Evolutionary conservation across 2,888 invertebrate species (phyloP), one percentile per base, ranked within the genome.

Genomic region (Iselma pallidipennis): DNA sequence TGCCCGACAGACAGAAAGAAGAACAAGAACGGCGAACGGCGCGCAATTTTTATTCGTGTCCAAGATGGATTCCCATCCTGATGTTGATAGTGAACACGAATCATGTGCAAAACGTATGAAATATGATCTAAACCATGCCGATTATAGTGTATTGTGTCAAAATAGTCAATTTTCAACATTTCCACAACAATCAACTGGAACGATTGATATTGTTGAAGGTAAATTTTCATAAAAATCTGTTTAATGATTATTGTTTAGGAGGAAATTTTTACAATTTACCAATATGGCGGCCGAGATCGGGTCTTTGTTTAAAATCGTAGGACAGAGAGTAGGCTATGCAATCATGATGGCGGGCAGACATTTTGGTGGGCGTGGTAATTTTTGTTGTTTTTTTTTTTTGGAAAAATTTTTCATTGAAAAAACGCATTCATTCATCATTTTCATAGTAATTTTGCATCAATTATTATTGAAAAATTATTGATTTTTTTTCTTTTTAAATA

Each of bases 61-160:
- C 79, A 82, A 81, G 74, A 82, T 82, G 82, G 81, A 81, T 77
- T 78, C 81, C 78, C 75, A 76, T 76, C 77, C 77, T 76, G 80
- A 80, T 75, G 79, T 78, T 72, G 74, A 74, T 72, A 45, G 37
- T 37, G 80, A 80, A 79, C 79, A 80, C 77, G 81, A 78, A 80
- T 81, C 80, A 72, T 68, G 76, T 74, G 79, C 79, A 70, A 82
- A 82, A 77, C 74, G 81, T 67, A 75, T 78, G 62, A 81, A 81
- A 80, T 76, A 80, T 63, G 81, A 81, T 73, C 53, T 74, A 66
- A 71, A 71, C 70, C 78, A 72, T 66, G 70, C 76, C 65, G 75
- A 76, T 75, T 69, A 69, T 63, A 76, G 79, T 77, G 79, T 76
- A 75, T 74, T 78, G 80, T 79, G 81, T 74, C 70, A 75, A 64